phyloP scores from a whole-genome alignment of 2,888 invertebrate species.

The Mamestra brassicae region DNA sequence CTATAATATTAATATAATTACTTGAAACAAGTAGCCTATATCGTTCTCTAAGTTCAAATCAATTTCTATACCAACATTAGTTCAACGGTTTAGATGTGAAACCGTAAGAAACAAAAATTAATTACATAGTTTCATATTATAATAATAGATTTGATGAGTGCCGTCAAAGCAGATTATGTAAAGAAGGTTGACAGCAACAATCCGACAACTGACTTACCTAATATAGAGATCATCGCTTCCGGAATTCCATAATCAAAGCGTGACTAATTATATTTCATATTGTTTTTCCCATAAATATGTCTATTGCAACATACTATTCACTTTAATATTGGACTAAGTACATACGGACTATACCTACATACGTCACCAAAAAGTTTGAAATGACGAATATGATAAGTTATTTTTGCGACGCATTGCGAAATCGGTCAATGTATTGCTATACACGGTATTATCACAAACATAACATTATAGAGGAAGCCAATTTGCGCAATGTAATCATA shows the following conservation, averaged over 20 bases:
- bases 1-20: neutral
- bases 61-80: neutral
- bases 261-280: neutral
- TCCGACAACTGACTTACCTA: neutral
- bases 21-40: neutral
- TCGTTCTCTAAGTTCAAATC: neutral
- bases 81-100: neutral
- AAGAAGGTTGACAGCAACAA: slow-evolving; percentile 1
- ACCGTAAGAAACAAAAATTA: neutral
- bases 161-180: neutral
- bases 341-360: neutral
- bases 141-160: neutral
- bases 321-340: neutral
- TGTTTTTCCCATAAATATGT: neutral
- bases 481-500: slow-evolving; percentile 27
- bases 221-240: neutral
- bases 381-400: neutral
- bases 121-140: neutral
- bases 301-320: neutral
- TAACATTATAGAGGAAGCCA: slow-evolving; percentile 17
- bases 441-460: slow-evolving; percentile 9
- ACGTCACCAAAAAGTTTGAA: slow-evolving; percentile 13
- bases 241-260: neutral
- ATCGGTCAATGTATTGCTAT: neutral
- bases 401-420: slow-evolving; percentile 41